Base-by-base conservation (phyloP, 2,888 invertebrate species). In the Brachyptera putata region DNA sequence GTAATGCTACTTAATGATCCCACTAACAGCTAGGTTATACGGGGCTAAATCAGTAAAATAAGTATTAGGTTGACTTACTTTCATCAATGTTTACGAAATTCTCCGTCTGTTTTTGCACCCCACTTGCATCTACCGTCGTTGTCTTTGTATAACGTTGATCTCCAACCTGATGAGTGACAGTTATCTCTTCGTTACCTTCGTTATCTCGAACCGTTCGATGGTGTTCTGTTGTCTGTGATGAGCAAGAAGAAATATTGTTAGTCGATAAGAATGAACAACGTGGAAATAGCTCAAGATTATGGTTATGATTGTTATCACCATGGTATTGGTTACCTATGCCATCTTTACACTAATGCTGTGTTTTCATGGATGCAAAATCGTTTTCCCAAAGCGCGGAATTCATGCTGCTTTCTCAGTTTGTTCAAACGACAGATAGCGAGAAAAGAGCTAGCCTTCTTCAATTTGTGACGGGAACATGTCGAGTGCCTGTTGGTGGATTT, bases 401-500 rank as follows among this genome's bases (percentile, higher is more conserved):
- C n/a, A n/a, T n/a, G n/a, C n/a, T n/a, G n/a, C n/a, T n/a, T n/a
- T n/a, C n/a, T n/a, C n/a, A n/a, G n/a, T 98, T 97, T 80, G 96
- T 98, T 2, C 84, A 91, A 63, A 93, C 96, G 76, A 91, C 96
- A 69, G 97, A 99, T 74, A 97, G 95, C 75, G 98, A 99, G 75
- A 97, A 97, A 75, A 84, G 96, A 65, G 95, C 97, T 13, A 81
- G 98, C 65, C 78, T 99, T 60, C 79, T 99, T 58, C 98, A 99
- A 76, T 99, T 99, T 79, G 99, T 99, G 24, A 99, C 98, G 1
- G 99, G 99, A 62, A 99, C 99, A 0, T 99, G 99, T 76, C 83
- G 98, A 64, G 95, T 99, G 21, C 99, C 99, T 4, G 98, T 99
- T 7, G 99, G 99, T 50, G 99, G 99, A 55, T 99, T 99, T 77